Evolutionary conservation across 2,113 vertebrate species (phyloP).

Genomic region (Psittacara wagleri): DNA sequence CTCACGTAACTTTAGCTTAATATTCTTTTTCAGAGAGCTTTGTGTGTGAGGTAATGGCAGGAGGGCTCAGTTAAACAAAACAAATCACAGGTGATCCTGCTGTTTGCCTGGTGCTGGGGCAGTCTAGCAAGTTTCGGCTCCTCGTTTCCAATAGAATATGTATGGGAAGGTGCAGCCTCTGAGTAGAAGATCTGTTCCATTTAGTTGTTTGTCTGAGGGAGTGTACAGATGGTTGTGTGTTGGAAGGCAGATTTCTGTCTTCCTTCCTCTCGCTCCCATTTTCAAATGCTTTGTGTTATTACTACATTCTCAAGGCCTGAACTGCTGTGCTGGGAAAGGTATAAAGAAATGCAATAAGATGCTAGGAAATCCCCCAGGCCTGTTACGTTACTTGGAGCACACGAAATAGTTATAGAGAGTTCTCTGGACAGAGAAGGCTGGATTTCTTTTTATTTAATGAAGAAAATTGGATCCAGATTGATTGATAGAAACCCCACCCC

Average conservation of each 20-base stretch:
- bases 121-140: neutral
- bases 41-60: neutral
- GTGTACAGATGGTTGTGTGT: neutral
- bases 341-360: slow-evolving; percentile 44
- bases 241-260: slow-evolving; percentile 37
- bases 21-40: neutral
- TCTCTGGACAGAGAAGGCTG: slow-evolving; percentile 47
- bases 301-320: slow-evolving; percentile 20
- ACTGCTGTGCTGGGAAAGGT: slow-evolving; percentile 42
- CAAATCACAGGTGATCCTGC: slow-evolving; percentile 30
- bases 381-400: neutral
- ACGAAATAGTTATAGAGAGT: neutral
- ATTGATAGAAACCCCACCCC: slow-evolving; percentile 22
- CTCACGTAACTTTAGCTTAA: neutral
- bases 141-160: slow-evolving; percentile 4
- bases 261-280: neutral
- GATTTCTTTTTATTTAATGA: slow-evolving; percentile 20
- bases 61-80: neutral
- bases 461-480: slow-evolving; percentile 70
- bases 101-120: neutral
- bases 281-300: slow-evolving; percentile 30
- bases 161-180: slow-evolving; percentile 23
- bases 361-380: slow-evolving; percentile 23
- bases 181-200: neutral
- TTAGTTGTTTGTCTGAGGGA: slow-evolving; percentile 24